These are phyloP conservation scores for Sinocyclocheilus grahami DNA, from an alignment of 2,113 vertebrate species.

Conservation along the genomic window DNA sequence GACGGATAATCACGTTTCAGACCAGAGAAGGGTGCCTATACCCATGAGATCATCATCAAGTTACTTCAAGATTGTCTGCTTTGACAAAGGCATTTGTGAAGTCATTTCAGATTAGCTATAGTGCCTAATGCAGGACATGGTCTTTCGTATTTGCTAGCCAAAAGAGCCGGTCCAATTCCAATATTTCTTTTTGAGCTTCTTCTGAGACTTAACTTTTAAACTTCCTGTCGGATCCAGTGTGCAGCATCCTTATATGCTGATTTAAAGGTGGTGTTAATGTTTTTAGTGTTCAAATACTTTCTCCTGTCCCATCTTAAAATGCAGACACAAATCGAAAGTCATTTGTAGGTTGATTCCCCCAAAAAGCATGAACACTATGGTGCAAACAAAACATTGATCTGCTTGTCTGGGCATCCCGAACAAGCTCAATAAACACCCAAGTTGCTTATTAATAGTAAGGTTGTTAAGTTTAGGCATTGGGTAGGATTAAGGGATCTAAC, in stretches of 20 bases:
- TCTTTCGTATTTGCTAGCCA: slow-evolving; percentile 9
- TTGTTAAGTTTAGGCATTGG: too few species aligned
- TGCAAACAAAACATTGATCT: too few species aligned
- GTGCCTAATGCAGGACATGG: slow-evolving; percentile 10
- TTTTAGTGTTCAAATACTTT: too few species aligned
- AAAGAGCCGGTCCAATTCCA: background rate
- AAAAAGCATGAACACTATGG: too few species aligned
- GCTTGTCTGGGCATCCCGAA: too few species aligned
- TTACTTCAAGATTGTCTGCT: slow-evolving; percentile 46
- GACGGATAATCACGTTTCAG: slow-evolving; percentile 49
- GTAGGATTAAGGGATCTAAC: too few species aligned
- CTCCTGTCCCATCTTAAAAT: too few species aligned
- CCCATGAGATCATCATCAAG: slow-evolving; percentile 45
- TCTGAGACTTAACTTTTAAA: background rate
- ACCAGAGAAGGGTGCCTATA: slow-evolving; percentile 35
- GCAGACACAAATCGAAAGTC: too few species aligned
- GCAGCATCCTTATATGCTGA: too few species aligned
- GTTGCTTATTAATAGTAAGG: too few species aligned
- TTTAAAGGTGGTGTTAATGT: background rate
- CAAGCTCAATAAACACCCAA: too few species aligned
- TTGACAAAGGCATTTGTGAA: slow-evolving; percentile 53
- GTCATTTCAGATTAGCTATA: slow-evolving; percentile 47
- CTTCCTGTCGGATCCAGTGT: background rate
- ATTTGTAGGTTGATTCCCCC: too few species aligned
- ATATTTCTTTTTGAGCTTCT: background rate